Evolutionary conservation across 2,113 vertebrate genomes (phyloP).

Genomic region (Pseudorasbora parva): DNA sequence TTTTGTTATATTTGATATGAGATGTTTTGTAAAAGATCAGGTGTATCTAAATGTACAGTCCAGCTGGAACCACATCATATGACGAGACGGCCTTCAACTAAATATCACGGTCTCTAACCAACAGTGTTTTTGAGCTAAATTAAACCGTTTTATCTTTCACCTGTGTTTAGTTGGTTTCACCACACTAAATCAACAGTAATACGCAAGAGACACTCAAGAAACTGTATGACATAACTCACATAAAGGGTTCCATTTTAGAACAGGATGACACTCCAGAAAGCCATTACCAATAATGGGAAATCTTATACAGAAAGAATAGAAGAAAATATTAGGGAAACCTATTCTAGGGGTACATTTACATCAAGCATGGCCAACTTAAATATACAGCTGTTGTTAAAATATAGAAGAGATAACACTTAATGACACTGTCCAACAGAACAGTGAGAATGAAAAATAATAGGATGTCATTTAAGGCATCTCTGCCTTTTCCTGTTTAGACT

Average conservation of each 20-base stretch:
- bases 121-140: slow-evolving; percentile 44
- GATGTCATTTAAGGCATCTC: slow-evolving; percentile 37
- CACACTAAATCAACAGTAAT: background rate
- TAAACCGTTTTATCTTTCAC: background rate
- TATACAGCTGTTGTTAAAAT: slow-evolving; percentile 10
- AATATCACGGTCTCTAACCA: slow-evolving; percentile 19
- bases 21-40: background rate
- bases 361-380: background rate
- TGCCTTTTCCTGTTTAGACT: slow-evolving; percentile 72
- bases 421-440: background rate
- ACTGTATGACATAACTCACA: background rate
- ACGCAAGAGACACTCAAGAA: background rate
- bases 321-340: no score
- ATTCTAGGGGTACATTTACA: slow-evolving; percentile 12
- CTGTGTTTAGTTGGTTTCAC: background rate
- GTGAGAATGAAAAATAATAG: slow-evolving; percentile 40
- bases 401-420: slow-evolving; percentile 2
- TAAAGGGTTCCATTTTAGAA: background rate
- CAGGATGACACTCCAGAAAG: background rate
- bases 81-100: background rate
- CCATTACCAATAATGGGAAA: background rate
- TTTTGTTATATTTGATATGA: slow-evolving; percentile 26
- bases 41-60: slow-evolving; percentile 37
- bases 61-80: slow-evolving; percentile 18
- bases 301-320: no score